Evolutionary conservation across 2,888 invertebrate genomes (phyloP).

Genomic region (Coelopa pilipes): DNA sequence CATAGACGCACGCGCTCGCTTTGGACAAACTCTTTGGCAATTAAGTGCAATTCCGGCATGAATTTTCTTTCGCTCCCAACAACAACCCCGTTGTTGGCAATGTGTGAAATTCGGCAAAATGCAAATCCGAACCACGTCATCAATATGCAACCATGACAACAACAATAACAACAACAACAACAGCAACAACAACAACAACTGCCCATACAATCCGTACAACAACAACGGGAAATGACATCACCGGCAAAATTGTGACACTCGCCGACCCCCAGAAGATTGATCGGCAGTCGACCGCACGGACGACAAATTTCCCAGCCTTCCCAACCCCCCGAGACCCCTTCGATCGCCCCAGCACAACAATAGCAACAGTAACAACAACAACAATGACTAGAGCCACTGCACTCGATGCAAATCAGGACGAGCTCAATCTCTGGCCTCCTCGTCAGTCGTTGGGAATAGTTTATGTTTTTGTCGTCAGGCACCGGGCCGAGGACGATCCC

Average conservation of each 20-base stretch:
- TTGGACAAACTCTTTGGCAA: slow-evolving; percentile 50
- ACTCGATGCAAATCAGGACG: slow-evolving; percentile 4
- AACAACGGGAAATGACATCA: slow-evolving; percentile 1
- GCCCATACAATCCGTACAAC: not conserved
- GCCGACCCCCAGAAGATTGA: slow-evolving; percentile 1
- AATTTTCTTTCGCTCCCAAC: slow-evolving; percentile 37
- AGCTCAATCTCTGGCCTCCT: not conserved
- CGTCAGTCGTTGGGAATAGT: not conserved
- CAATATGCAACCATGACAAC: slow-evolving; percentile 19
- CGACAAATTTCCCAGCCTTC: too few relatives aligned
- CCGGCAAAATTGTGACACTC: slow-evolving; percentile 18
- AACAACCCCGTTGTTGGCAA: slow-evolving; percentile 17
- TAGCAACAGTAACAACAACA: not conserved
- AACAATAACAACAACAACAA: not conserved
- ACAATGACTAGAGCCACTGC: not conserved
- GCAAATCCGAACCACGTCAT: slow-evolving; percentile 11
- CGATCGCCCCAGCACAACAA: too few relatives aligned
- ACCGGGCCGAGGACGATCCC: too few relatives aligned
- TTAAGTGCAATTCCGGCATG: slow-evolving; percentile 56
- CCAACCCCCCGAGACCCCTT: not conserved
- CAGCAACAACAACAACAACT: not conserved
- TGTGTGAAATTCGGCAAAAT: slow-evolving; percentile 20
- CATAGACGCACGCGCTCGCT: too few relatives aligned
- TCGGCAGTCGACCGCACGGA: not conserved
- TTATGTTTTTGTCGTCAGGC: too few relatives aligned